Percentiles rank a stretch among this genome's conserved stretches.
These are phyloP conservation scores for Lagocephalus sceleratus DNA, from an alignment of 2,797 vertebrate genomes.

Conservation along the genomic window DNA sequence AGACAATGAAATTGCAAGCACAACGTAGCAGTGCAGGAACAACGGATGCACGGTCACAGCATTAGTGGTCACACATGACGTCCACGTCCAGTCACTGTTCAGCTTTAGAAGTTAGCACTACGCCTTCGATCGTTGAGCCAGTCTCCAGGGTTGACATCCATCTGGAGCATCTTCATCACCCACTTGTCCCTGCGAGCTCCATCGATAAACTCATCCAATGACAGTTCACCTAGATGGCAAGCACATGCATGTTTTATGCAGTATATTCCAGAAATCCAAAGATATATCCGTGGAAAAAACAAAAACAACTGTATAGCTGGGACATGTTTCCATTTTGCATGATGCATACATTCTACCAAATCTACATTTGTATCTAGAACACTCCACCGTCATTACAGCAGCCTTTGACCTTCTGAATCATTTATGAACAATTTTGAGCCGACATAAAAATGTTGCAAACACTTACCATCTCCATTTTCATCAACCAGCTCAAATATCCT, in stretches of 20 bases:
- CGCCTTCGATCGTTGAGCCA: conserved; percentile 85
- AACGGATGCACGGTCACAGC: conserved; percentile 18
- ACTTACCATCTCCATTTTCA: conserved; percentile 92
- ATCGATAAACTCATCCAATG: conserved; percentile 90
- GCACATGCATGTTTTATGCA: background rate
- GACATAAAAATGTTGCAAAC: conserved; percentile 18
- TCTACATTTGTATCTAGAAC: background rate
- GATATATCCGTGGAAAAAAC: too few relatives aligned
- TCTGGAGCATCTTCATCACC: conserved; percentile 98
- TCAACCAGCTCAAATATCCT: conserved; percentile 96
- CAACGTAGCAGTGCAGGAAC: background rate
- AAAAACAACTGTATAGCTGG: conserved; percentile 2
- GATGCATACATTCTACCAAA: background rate
- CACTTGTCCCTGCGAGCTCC: conserved; percentile 91
- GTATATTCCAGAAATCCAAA: background rate
- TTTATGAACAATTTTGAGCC: conserved; percentile 11
- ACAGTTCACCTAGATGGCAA: conserved; percentile 82
- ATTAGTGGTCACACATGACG: conserved; percentile 11
- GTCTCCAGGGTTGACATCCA: conserved; percentile 86
- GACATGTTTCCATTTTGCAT: background rate
- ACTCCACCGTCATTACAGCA: conserved; percentile 15
- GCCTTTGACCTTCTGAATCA: conserved; percentile 13
- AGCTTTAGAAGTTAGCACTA: conserved; percentile 50
- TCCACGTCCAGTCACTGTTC: conserved; percentile 1
- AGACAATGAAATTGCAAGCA: conserved; percentile 7